These are phyloP conservation scores for Hyperopisus bebe DNA, from an alignment of 2,113 vertebrate species.

Conservation along the genomic window DNA sequence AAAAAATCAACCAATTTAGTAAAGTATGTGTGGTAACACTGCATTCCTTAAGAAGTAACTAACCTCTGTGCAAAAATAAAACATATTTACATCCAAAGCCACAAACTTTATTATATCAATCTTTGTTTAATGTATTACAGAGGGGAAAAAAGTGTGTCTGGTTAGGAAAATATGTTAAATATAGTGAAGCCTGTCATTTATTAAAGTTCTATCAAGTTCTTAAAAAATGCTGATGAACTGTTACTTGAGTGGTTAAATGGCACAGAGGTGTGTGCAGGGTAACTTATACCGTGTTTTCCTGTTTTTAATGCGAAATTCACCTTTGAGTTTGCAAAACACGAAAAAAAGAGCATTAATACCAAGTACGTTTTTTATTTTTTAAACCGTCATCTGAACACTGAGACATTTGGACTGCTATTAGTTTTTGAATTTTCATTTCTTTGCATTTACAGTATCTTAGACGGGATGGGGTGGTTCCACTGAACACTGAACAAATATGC, in stretches of 20 bases:
- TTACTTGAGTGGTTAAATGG: neutral
- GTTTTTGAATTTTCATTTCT: neutral
- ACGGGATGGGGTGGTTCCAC: neutral
- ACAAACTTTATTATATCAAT: constrained; percentile 6
- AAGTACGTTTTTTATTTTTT: neutral
- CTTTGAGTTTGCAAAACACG: neutral
- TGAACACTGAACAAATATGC: neutral
- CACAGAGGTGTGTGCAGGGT: neutral
- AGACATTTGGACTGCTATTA: neutral
- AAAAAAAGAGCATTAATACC: neutral
- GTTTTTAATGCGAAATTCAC: neutral
- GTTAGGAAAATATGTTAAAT: constrained; percentile 9
- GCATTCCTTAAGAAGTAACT: neutral
- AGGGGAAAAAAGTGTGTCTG: neutral
- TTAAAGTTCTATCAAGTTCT: constrained; percentile 1
- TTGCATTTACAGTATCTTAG: neutral
- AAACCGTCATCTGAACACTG: neutral
- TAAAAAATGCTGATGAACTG: constrained; percentile 12
- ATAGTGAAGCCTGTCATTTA: neutral
- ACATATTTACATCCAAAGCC: constrained; percentile 1
- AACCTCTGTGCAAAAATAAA: neutral
- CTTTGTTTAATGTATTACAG: constrained; percentile 7
- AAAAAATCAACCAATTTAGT: neutral
- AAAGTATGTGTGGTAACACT: constrained; percentile 7
- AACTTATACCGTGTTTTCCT: neutral